These are phyloP conservation scores for Sceloporus undulatus DNA, from an alignment of 2,113 vertebrate species.

Conservation along the genomic window DNA sequence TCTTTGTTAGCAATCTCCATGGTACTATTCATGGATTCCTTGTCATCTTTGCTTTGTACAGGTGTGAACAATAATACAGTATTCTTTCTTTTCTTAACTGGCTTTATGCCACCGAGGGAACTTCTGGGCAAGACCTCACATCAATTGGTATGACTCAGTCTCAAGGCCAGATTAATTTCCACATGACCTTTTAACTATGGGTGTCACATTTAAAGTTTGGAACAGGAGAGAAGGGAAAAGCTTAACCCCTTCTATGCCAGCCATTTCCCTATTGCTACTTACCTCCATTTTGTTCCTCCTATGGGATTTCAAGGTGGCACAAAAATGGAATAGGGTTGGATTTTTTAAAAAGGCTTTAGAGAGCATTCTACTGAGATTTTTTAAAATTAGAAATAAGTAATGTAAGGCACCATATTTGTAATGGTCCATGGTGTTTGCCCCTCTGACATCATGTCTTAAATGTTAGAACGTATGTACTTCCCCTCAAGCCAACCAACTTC, in stretches of 20 bases:
- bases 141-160: background rate
- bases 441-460: too few relatives aligned
- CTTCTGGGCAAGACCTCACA: background rate
- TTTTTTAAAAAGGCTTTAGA: too few relatives aligned
- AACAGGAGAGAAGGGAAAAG: background rate
- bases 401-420: too few relatives aligned
- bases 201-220: background rate
- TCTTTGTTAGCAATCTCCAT: too few relatives aligned
- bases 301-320: background rate
- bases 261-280: background rate
- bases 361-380: too few relatives aligned
- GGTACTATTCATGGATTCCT: background rate
- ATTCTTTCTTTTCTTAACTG: background rate
- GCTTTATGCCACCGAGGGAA: background rate
- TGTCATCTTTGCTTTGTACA: background rate
- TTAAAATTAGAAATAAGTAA: too few relatives aligned
- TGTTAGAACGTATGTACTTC: too few relatives aligned
- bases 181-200: background rate
- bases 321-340: background rate
- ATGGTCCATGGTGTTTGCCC: too few relatives aligned
- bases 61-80: constrained; percentile 1
- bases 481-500: too few relatives aligned
- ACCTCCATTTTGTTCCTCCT: background rate
- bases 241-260: background rate
- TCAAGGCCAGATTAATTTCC: background rate